Evolutionary conservation across 2,797 vertebrate species (phyloP), one percentile per base, ranked within the genome.

Genomic region (Philypnodon macrostomus): DNA sequence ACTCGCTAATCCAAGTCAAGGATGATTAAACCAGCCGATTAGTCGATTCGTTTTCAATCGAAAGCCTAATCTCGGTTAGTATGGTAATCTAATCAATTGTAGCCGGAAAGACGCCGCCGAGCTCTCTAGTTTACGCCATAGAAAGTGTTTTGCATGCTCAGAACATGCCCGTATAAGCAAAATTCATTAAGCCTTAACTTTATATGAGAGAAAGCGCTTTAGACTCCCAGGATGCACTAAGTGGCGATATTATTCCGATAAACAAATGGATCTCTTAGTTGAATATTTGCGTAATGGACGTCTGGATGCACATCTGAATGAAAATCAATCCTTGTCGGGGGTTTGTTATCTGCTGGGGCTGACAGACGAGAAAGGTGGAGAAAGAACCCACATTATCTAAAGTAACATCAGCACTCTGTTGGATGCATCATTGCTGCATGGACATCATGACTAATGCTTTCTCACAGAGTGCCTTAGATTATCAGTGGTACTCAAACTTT

Each of bases 281-380:
- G 70, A 70, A 79, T 52, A 79, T 81, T 67, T 78, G 63, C 70
- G 38, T 77, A 85, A 85, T 85, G 63, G 66, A 75, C 6, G 32
- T 58, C 57, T 58, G 47, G 69, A 78, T 56, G 53, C 30, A 50
- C 36, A 42, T n/a, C n/a, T n/a, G n/a, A n/a, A n/a, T n/a, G 69
- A 61, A 63, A 80, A 85, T 84, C 76, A 65, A 79, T 85, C 51
- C 58, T 52, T 63, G 63, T 63, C 51, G 16, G 73, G 64, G 63
- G 40, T 4, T 59, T 48, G 46, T 81, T 67, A 62, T 77, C 72
- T 70, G 47, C 61, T 27, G 34, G 33, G 59, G 29, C 63, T 63
- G 70, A 61, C 45, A 32, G 41, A 58, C 5, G 24, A 53, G 37
- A 12, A 51, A 55, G 34, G 31, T 33, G 15, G 29, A 23, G 37